Conservation (phyloP, 64 coral and sea anemone genomes). For the Dendrophyllia cribrosa region DNA sequence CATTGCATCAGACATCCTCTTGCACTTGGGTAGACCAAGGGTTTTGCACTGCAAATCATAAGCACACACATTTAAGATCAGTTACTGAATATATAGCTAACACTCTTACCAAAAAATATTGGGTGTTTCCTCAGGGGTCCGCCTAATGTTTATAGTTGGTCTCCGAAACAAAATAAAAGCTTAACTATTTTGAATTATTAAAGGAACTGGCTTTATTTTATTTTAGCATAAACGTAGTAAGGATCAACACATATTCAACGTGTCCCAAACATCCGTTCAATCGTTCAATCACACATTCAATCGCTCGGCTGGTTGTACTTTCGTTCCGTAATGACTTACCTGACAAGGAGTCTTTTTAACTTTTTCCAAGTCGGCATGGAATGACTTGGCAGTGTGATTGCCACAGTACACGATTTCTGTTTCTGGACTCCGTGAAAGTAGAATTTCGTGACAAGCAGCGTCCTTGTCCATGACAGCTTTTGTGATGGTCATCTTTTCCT, state of each 20-base stretch:
- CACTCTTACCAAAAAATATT: too few relatives aligned
- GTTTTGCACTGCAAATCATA: not conserved
- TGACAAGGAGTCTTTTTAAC: constrained; percentile 34
- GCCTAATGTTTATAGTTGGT: not conserved
- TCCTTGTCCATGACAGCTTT: not conserved
- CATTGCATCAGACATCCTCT: constrained; percentile 31
- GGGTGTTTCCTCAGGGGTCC: not conserved
- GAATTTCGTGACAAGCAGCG: constrained; percentile 9
- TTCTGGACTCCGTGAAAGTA: constrained; percentile 40
- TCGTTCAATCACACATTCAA: too few relatives aligned
- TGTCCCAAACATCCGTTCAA: too few relatives aligned
- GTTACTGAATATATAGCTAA: too few relatives aligned
- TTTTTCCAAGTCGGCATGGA: constrained; percentile 27
- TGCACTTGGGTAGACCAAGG: not conserved
- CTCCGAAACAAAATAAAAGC: not conserved
- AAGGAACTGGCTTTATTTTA: not conserved
- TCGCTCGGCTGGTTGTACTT: not conserved
- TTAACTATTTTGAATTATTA: not conserved
- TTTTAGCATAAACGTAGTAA: not conserved
- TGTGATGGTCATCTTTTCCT: not conserved
- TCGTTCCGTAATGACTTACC: not conserved
- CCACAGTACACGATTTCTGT: constrained; percentile 53
- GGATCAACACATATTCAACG: too few relatives aligned
- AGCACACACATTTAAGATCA: not conserved
- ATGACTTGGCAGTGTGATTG: constrained; percentile 50